Percentiles rank a stretch among this genome's conserved stretches.
Evolutionary conservation across 1,140 invertebrate species (phyloP).

Genomic region (Pentalonia nigronervosa): DNA sequence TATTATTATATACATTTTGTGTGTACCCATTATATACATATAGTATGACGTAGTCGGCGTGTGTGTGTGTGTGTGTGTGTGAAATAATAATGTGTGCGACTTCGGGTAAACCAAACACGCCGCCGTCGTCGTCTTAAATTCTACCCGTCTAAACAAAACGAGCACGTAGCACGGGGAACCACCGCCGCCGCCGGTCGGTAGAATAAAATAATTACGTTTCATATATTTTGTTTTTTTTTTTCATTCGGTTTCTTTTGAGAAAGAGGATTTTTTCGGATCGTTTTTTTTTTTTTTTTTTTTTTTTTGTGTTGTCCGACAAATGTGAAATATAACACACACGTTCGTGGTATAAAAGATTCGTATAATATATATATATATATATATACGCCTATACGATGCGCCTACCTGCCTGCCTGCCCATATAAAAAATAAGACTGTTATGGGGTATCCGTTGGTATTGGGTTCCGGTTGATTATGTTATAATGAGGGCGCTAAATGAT

Average conservation of each 20-base stretch:
- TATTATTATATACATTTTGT: conserved; percentile 12
- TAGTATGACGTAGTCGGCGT: background rate
- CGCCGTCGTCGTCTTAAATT: background rate
- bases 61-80: background rate
- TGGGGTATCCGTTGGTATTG: background rate
- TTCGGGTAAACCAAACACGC: conserved; percentile 44
- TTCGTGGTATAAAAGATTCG: conserved; percentile 19
- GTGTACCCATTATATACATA: background rate
- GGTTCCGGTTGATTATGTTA: conserved; percentile 57
- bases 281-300: no score
- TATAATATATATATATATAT: no score
- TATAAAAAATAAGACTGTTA: background rate
- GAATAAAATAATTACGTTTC: conserved; percentile 34
- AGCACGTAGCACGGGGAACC: conserved; percentile 24
- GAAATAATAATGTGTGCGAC: conserved; percentile 5
- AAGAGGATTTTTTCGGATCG: conserved; percentile 29
- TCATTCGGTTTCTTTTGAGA: conserved; percentile 28
- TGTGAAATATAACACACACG: background rate
- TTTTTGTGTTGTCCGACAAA: conserved; percentile 22
- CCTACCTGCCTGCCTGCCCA: no score
- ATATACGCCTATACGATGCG: no score
- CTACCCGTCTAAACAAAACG: conserved; percentile 47
- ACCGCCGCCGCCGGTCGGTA: conserved; percentile 11
- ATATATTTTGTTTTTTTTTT: conserved; percentile 21
- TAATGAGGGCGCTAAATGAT: conserved; percentile 58